phyloP scores from a whole-genome alignment of 2,797 vertebrate species.

The Sphenodon punctatus region DNA sequence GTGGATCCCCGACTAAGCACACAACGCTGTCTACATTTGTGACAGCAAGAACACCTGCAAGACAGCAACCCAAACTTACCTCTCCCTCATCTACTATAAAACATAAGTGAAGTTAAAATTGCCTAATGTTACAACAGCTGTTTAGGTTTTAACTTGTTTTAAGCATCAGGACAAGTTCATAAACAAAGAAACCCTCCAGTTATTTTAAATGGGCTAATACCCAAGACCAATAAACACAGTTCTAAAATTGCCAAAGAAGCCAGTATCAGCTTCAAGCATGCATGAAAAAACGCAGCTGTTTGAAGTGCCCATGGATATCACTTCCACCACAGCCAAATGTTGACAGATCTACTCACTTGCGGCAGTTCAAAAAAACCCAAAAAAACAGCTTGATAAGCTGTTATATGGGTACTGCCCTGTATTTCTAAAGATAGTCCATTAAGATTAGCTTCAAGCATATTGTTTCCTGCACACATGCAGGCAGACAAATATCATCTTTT shows the following conservation, averaged over 20 bases:
- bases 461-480: background rate
- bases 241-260: background rate
- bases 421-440: background rate
- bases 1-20: too few species aligned
- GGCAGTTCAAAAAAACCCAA: background rate
- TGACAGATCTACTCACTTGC: background rate
- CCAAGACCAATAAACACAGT: background rate
- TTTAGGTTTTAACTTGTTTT: background rate
- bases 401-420: background rate
- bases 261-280: background rate
- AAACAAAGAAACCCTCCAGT: background rate
- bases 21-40: too few species aligned
- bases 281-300: background rate
- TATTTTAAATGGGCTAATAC: background rate
- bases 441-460: background rate
- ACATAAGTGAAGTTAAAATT: background rate
- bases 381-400: background rate
- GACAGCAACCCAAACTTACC: background rate
- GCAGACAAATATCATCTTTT: rapidly evolving
- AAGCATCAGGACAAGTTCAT: background rate
- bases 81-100: background rate
- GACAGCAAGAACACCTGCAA: too few species aligned
- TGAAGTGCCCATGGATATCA: background rate
- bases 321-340: background rate
- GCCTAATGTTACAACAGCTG: background rate